Evolutionary conservation across 2,113 vertebrate genomes (phyloP).

Genomic region (Gadus chalcogrammus): DNA sequence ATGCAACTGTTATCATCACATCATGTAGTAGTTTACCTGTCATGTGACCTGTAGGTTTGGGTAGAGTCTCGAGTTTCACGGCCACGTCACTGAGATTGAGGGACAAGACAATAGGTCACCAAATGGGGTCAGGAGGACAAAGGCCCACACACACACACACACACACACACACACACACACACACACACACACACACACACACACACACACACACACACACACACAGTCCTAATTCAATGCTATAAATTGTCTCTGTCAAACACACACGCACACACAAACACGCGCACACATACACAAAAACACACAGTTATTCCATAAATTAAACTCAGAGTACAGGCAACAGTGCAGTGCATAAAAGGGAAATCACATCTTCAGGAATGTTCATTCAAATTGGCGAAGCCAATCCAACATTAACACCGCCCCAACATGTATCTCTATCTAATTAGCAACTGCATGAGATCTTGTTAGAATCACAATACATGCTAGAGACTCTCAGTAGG

Average conservation of each 20-base stretch:
- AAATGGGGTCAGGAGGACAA: not conserved
- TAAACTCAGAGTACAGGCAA: not conserved
- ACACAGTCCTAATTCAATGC: not conserved
- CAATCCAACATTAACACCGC: constrained; percentile 7
- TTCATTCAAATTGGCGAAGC: constrained; percentile 10
- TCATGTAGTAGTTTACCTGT: constrained; percentile 52
- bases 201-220: not conserved
- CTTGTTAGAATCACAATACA: constrained; percentile 1
- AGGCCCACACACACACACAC: not conserved
- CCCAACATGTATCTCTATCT: constrained; percentile 4
- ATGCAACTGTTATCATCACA: not conserved
- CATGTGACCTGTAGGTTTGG: constrained; percentile 63
- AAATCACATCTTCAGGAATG: not conserved
- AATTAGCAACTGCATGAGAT: constrained; percentile 46
- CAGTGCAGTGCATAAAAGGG: not conserved
- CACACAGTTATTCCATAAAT: not conserved
- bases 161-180: no score
- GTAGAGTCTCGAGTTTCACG: constrained; percentile 51
- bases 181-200: no score
- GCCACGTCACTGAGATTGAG: constrained; percentile 39
- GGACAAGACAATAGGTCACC: constrained; percentile 2
- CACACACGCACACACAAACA: not conserved
- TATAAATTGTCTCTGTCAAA: no score
- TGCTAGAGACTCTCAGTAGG: constrained; percentile 36
- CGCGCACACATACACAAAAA: constrained; percentile 3